Base-by-base conservation (phyloP, 2,797 vertebrate genomes). In the Tolypeutes matacus region DNA sequence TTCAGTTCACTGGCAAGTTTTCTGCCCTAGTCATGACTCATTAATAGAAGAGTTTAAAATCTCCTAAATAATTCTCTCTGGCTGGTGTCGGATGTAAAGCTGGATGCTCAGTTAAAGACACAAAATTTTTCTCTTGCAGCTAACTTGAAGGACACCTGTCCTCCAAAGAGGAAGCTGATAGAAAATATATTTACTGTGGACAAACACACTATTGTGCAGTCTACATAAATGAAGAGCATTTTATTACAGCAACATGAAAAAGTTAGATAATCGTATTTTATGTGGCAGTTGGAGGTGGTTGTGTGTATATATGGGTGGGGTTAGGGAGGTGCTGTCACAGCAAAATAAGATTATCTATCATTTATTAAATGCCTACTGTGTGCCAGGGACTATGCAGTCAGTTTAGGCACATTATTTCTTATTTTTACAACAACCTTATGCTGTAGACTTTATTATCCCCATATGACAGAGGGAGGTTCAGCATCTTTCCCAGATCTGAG, bases 41-140 rank as follows among this genome's bases (percentile, higher is more conserved):
- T 42, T 83, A n/a, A n/a, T 60, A 15, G n/a, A 87, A 70, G 6
- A 56, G 12, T 51, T 96, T 89, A 72, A 95, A 95, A 91, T 86
- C 4, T 21, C 65, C 70, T 1, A 70, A 86, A 86, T 62, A 42
- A 39, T 78, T 84, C 77, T 62, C 81, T 6, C 18, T 46, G 18
- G 3, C 1, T 11, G 8, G 11, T 53, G 18, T 34, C 2, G 18
- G 53, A 69, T 76, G 17, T 53, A 29, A 90, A 76, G 25, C 23
- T 53, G 4, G 39, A 77, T 62, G 29, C 7, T 29, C 27, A 17
- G 1, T 78, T 46, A 51, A 56, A 7, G 12, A 53, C 51, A 27
- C 9, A 77, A 60, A 82, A 39, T 67, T 72, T 72, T 72, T 75
- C 42, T 77, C 29, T 31, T 69, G 58, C 2, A 25, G 12, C 49